These are phyloP conservation scores for Drosophila lacicola DNA, from an alignment of 2,888 invertebrate genomes.

Conservation along the genomic window DNA sequence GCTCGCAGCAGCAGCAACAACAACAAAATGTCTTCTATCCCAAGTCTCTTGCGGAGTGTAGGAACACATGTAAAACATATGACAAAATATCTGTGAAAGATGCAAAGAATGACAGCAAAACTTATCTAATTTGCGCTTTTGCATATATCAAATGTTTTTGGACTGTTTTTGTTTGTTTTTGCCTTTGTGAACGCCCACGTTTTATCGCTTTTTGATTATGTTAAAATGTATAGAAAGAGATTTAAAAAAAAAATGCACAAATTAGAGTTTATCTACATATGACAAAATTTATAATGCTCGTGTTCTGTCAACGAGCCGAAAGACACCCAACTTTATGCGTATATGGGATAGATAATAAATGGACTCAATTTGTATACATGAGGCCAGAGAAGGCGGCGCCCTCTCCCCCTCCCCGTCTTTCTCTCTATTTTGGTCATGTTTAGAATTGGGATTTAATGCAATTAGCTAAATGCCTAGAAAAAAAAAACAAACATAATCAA, in stretches of 20 bases:
- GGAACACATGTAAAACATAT: slow-evolving; percentile 36
- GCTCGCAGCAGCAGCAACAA: no score
- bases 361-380: slow-evolving; percentile 19
- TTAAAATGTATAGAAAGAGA: slow-evolving; percentile 1
- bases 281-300: slow-evolving; percentile 17
- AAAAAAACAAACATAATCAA: slow-evolving; percentile 5
- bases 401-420: no score
- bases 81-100: slow-evolving; percentile 24
- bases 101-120: slow-evolving; percentile 14
- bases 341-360: slow-evolving; percentile 35
- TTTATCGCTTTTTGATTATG: slow-evolving; percentile 36
- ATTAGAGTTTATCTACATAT: slow-evolving; percentile 25
- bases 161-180: not conserved
- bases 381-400: not conserved
- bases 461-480: slow-evolving; percentile 30
- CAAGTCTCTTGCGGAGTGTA: not conserved
- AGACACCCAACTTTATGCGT: slow-evolving; percentile 2
- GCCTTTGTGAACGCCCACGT: slow-evolving; percentile 9
- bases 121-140: slow-evolving; percentile 28
- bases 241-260: slow-evolving; percentile 11
- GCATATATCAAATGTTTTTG: slow-evolving; percentile 1
- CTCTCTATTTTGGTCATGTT: slow-evolving; percentile 17
- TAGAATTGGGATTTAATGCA: slow-evolving; percentile 34
- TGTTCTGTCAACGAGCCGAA: slow-evolving; percentile 23
- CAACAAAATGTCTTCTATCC: not conserved